phyloP scores from a whole-genome alignment of 2,888 invertebrate species.

The Ptilodon capucinus region DNA sequence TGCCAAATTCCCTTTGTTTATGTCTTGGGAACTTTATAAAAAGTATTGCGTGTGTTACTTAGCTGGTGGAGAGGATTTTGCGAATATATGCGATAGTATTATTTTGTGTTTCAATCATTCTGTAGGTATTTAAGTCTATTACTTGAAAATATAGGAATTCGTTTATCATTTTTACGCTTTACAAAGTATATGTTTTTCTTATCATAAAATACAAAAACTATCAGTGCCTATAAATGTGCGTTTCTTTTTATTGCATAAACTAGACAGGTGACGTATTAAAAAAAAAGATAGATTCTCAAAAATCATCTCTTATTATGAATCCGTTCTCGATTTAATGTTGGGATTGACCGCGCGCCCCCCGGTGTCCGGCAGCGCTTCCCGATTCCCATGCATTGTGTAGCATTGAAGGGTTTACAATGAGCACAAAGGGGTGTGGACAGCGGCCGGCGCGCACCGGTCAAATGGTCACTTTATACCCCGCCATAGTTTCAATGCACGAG shows the following conservation, averaged over 20 bases:
- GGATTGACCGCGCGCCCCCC: constrained; percentile 44
- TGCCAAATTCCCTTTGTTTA: constrained; percentile 45
- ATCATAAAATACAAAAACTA: no score
- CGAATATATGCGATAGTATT: constrained; percentile 7
- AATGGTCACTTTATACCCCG: constrained; percentile 75
- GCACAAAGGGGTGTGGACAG: constrained; percentile 80
- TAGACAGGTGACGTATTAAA: no score
- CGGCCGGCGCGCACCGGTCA: constrained; percentile 70
- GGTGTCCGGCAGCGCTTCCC: constrained; percentile 61
- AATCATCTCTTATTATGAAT: constrained; percentile 1
- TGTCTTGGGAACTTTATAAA: constrained; percentile 43
- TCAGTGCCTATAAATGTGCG: no score
- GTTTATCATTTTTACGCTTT: no score
- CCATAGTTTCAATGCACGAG: constrained; percentile 72
- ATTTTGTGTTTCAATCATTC: neutral
- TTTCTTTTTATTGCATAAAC: no score
- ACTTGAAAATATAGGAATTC: no score
- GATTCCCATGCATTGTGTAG: constrained; percentile 73
- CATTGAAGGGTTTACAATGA: constrained; percentile 71
- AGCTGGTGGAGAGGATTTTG: neutral
- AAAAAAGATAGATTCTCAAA: no score
- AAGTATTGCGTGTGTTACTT: neutral
- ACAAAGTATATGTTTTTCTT: no score
- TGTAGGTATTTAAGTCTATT: no score
- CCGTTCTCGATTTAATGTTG: constrained; percentile 62